Percentiles rank a stretch among this genome's conserved stretches.
phyloP scores from a whole-genome alignment of 2,888 invertebrate species.

The Perizoma flavofasciatum region DNA sequence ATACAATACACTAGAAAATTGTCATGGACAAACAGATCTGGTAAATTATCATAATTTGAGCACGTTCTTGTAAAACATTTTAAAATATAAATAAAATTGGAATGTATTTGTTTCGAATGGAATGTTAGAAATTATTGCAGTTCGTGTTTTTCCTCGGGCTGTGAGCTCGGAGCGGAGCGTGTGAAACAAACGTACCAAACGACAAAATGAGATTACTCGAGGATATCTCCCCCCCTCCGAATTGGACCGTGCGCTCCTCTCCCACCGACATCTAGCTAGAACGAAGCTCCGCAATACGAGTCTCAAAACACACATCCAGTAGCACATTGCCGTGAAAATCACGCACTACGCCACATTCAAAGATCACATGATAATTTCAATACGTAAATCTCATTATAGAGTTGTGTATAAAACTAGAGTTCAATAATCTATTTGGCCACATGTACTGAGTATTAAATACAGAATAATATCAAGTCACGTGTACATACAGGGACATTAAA shows the following conservation, averaged over 20 bases:
- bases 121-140: constrained; percentile 25
- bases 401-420: constrained; percentile 35
- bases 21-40: constrained; percentile 52
- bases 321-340: neutral
- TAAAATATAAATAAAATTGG: constrained; percentile 38
- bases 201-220: no score
- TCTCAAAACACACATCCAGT: no score
- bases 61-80: constrained; percentile 41
- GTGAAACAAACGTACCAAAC: no score
- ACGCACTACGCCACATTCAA: constrained; percentile 15
- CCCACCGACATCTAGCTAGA: no score
- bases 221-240: no score
- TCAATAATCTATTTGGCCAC: constrained; percentile 57
- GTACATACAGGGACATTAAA: constrained; percentile 18
- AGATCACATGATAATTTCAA: constrained; percentile 13
- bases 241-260: no score
- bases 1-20: constrained; percentile 35
- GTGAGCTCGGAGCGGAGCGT: no score
- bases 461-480: constrained; percentile 21
- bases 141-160: constrained; percentile 2
- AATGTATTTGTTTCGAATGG: constrained; percentile 34
- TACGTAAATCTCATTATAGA: neutral
- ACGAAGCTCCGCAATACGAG: no score
- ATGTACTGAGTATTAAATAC: constrained; percentile 43
- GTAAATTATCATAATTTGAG: constrained; percentile 48